Evolutionary conservation across 2,888 invertebrate species (phyloP), one percentile per base, ranked within the genome.

Genomic region (Petrolisthes cinctipes): DNA sequence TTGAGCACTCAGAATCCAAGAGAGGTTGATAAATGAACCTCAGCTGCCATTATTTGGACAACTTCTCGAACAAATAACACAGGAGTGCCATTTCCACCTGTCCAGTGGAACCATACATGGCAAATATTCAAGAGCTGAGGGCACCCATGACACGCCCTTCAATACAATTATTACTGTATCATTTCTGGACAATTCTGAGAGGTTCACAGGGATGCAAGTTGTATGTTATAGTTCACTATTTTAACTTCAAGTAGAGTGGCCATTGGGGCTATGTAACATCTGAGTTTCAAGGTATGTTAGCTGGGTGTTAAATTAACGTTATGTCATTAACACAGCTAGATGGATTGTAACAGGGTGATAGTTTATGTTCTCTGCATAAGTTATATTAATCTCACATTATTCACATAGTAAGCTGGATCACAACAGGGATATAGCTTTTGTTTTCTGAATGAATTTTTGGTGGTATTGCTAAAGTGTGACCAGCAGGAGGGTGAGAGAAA

Each of bases 21-120:
- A 85, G 85, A 78, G 79, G 68, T 53, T 76, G 85, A 66, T 80
- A 80, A 79, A 73, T 37, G 85, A 85, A 79, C 68, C 85, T 85
- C 71, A 80, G 80, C 56, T 37, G 61, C 75, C 76, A 37, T 56
- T 73, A 76, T 75, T 51, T 51, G 78, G 79, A 81, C 56, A 71
- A 57, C 37, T 71, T 86, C 80, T 37, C 51, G n/a, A n/a, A 81
- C 56, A 85, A 79, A 53, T 80, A 11, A 61, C 17, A 61, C 9
- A 61, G 17, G 61, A 61, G 61, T 61, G 61, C 61, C 61, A 61
- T 61, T 61, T 61, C 61, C 61, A 61, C 61, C 61, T 11, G 9
- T 61, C 61, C 20, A n/a, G n/a, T n/a, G 17, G 71, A 14, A 71
- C n/a, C 14, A 71, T 71, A 20, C 71, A 17, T n/a, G 20, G 20